These are phyloP conservation scores for Heteromyza rotundicornis DNA, from an alignment of 2,888 invertebrate species.

Conservation along the genomic window DNA sequence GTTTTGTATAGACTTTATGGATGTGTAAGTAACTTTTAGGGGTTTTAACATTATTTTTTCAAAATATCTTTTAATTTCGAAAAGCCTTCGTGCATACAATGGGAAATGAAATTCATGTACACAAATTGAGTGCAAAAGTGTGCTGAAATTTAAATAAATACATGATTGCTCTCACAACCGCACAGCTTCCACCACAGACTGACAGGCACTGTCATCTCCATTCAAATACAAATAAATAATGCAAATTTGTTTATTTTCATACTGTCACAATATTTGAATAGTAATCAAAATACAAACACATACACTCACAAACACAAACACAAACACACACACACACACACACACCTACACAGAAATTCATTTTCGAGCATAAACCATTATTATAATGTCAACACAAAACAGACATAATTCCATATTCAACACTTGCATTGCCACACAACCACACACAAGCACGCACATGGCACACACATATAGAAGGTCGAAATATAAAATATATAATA, in stretches of 20 bases:
- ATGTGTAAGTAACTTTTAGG: no score
- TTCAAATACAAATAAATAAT: conserved; percentile 33
- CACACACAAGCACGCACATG: not conserved
- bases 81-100: no score
- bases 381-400: conserved; percentile 46
- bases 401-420: conserved; percentile 19
- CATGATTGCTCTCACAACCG: no score
- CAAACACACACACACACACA: not conserved
- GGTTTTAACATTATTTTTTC: no score
- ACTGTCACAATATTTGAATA: conserved; percentile 42
- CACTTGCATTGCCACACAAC: not conserved
- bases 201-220: no score
- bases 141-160: no score
- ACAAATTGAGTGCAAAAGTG: no score
- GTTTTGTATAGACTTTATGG: no score
- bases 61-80: no score
- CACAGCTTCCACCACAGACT: no score
- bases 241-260: conserved; percentile 40
- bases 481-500: not conserved
- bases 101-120: no score
- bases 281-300: conserved; percentile 32
- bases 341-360: not conserved
- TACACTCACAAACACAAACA: conserved; percentile 9
- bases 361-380: conserved; percentile 37
- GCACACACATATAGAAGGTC: not conserved